These are phyloP conservation scores for Marcusenius ussheri DNA, from an alignment of 2,113 vertebrate genomes.

Conservation along the genomic window DNA sequence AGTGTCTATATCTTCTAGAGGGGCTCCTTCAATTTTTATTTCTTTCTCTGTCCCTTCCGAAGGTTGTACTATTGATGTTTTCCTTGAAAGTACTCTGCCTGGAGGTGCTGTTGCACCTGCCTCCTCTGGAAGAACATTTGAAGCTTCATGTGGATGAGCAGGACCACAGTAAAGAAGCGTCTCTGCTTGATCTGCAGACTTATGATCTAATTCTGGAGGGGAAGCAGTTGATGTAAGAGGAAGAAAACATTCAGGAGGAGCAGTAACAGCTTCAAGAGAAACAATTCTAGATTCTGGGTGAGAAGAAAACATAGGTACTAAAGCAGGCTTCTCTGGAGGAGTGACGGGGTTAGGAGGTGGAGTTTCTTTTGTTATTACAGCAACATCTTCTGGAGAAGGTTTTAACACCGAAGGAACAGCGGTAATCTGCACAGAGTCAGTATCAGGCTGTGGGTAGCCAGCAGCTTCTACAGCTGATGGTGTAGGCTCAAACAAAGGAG, in stretches of 20 bases:
- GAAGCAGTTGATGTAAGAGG: neutral
- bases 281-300: neutral
- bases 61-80: neutral
- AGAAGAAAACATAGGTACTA: neutral
- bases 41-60: neutral
- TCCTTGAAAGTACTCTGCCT: neutral
- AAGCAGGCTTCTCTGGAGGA: neutral
- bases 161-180: neutral
- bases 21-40: neutral
- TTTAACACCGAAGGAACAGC: neutral
- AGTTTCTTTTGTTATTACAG: neutral
- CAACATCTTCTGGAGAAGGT: neutral
- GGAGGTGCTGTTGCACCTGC: neutral
- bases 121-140: neutral
- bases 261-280: neutral
- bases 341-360: neutral
- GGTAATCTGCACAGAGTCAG: neutral
- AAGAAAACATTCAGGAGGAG: neutral
- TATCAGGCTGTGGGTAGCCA: neutral
- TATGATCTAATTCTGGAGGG: neutral
- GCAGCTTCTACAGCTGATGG: neutral
- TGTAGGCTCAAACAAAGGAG: neutral
- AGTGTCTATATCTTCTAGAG: constrained; percentile 37
- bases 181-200: neutral
- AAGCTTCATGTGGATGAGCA: neutral